Evolutionary conservation across 2,113 vertebrate species (phyloP).

Genomic region (Puntigrus tetrazona): DNA sequence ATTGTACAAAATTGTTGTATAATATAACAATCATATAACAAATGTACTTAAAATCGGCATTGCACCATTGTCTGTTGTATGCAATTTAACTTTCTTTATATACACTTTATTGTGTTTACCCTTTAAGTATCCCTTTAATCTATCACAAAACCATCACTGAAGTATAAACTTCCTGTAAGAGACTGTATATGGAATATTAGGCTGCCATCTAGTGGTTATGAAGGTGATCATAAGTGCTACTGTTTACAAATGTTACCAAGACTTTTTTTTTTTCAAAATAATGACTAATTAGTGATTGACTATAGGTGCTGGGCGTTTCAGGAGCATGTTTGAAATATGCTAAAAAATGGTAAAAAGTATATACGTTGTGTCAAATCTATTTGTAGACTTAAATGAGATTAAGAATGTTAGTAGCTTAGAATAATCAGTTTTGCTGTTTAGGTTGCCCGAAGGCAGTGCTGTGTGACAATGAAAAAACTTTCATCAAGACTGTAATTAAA

Average conservation of each 20-base stretch:
- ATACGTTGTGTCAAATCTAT: background rate
- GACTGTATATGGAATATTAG: background rate
- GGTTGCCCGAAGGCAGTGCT: background rate
- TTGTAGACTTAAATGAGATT: background rate
- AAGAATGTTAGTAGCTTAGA: background rate
- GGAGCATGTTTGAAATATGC: background rate
- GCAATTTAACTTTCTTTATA: background rate
- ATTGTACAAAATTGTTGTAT: too few relatives aligned
- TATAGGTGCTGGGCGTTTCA: background rate
- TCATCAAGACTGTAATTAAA: background rate
- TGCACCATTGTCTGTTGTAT: background rate
- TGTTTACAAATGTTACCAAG: background rate
- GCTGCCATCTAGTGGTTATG: constrained; percentile 54
- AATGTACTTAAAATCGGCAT: too few relatives aligned
- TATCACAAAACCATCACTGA: background rate
- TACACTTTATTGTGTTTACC: too few relatives aligned
- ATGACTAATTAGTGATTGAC: background rate
- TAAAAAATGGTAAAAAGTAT: background rate
- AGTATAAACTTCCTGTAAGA: background rate
- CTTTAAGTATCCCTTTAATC: too few relatives aligned
- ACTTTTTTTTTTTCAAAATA: background rate
- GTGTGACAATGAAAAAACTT: background rate
- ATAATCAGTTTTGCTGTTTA: background rate
- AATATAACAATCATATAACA: too few relatives aligned
- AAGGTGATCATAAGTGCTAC: background rate